Conservation (phyloP, 2,797 vertebrate species). For the Meriones psammophilus region DNA sequence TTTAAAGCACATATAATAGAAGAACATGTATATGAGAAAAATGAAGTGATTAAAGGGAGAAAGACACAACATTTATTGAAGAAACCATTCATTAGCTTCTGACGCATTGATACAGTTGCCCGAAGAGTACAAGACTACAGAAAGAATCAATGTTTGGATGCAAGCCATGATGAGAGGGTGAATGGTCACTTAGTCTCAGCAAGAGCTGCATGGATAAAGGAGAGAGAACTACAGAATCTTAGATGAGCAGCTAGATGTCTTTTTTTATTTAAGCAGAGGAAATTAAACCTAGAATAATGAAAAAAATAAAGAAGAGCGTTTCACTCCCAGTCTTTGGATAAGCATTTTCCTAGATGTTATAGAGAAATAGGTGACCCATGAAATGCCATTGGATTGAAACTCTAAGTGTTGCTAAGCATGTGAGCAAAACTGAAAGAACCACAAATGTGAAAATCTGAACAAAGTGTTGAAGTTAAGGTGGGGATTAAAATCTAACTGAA, state of each 20-base stretch:
- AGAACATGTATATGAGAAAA: background rate
- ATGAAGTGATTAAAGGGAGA: constrained; percentile 25
- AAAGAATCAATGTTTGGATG: constrained; percentile 13
- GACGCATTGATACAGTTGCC: background rate
- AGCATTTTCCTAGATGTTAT: background rate
- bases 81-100: constrained; percentile 29
- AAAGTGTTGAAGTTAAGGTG: background rate
- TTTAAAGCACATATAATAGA: constrained; percentile 53
- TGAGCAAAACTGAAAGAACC: background rate
- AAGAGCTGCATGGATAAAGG: background rate
- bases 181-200: background rate
- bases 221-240: background rate
- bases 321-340: background rate
- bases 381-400: background rate
- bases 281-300: background rate
- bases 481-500: background rate
- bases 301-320: background rate
- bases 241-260: background rate
- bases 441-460: background rate
- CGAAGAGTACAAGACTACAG: background rate
- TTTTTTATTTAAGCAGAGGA: background rate
- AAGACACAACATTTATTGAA: constrained; percentile 42
- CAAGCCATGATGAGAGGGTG: background rate
- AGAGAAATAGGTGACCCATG: background rate
- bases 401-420: background rate